These are phyloP conservation scores for Acanthosepion esculentum DNA, from an alignment of 2,888 invertebrate species.

Conservation along the genomic window DNA sequence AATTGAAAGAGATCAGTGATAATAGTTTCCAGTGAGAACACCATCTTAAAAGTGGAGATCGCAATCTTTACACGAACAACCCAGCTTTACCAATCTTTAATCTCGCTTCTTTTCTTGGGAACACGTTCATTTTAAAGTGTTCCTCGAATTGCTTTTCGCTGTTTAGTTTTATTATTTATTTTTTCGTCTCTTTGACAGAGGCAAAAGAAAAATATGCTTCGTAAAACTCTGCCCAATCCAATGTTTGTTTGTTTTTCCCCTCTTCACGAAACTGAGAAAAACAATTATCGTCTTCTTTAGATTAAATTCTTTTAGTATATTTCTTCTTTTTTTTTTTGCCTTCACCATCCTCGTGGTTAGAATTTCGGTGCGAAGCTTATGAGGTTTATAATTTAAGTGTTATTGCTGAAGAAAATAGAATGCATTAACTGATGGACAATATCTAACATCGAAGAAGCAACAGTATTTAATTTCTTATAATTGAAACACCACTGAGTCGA, in stretches of 20 bases:
- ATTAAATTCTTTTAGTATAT: neutral
- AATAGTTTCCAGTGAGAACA: neutral
- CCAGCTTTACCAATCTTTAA: conserved; percentile 33
- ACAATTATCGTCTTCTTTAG: neutral
- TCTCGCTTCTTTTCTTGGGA: neutral
- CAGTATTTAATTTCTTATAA: too few relatives aligned
- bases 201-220: neutral
- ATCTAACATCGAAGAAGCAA: too few relatives aligned
- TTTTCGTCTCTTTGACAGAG: neutral
- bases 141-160: neutral
- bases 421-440: too few relatives aligned
- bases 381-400: neutral
- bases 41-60: neutral
- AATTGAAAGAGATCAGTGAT: neutral
- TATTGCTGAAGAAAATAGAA: neutral
- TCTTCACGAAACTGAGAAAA: neutral
- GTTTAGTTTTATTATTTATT: neutral
- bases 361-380: neutral
- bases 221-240: neutral
- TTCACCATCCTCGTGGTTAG: neutral
- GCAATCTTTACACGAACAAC: neutral
- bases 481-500: too few relatives aligned
- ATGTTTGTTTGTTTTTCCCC: neutral
- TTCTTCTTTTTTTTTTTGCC: neutral
- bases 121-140: neutral